Conservation (phyloP, 2,797 vertebrate species). For the Podarcis siculus region DNA sequence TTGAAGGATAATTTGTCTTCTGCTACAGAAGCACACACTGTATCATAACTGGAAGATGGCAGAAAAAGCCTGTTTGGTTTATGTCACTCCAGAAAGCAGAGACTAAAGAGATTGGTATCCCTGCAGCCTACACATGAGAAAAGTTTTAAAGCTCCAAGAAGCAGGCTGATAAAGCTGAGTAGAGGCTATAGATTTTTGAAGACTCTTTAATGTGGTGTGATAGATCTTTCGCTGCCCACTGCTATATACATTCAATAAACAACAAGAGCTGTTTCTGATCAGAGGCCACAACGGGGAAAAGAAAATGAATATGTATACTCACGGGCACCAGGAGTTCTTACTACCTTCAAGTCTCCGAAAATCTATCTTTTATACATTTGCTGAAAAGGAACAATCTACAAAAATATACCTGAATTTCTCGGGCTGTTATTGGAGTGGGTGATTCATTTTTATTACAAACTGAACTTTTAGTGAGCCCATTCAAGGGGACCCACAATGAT, state of each 20-base stretch:
- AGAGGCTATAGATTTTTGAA: background rate
- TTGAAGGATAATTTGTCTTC: background rate
- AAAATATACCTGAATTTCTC: background rate
- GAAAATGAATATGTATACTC: background rate
- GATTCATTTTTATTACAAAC: too few species aligned
- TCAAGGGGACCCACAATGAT: background rate
- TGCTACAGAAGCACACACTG: background rate
- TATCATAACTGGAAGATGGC: background rate
- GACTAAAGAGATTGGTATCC: background rate
- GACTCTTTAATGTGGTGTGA: background rate
- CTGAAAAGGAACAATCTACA: background rate
- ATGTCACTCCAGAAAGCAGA: background rate
- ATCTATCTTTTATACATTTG: background rate
- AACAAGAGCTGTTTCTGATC: background rate
- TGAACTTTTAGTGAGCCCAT: too few species aligned
- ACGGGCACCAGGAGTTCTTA: background rate
- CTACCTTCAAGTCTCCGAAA: background rate
- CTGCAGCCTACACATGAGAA: background rate
- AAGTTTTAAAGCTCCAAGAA: background rate
- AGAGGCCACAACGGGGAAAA: background rate
- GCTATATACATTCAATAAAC: background rate
- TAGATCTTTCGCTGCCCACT: background rate
- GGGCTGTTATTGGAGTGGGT: too few species aligned
- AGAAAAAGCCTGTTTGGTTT: background rate
- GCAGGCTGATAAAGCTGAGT: background rate